Conservation (phyloP, 2,113 vertebrate species). For the Boleophthalmus pectinirostris region DNA sequence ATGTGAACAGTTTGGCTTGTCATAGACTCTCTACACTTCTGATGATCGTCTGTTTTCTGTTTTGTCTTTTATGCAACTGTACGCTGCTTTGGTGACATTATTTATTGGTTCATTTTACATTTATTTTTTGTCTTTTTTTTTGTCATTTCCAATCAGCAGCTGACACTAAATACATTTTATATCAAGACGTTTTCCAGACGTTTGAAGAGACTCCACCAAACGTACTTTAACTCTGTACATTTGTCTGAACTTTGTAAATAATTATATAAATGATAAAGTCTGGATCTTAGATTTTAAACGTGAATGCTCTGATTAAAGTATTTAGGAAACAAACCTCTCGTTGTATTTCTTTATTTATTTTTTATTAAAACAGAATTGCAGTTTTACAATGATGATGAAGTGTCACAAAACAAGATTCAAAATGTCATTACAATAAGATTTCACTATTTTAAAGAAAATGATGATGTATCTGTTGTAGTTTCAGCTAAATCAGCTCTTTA, state of each 20-base stretch:
- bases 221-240: not conserved
- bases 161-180: not conserved
- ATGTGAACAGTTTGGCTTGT: too few species aligned
- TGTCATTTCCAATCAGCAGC: too few species aligned
- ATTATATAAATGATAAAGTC: constrained; percentile 15
- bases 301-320: constrained; percentile 18
- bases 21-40: too few species aligned
- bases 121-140: too few species aligned
- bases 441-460: too few species aligned
- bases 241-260: constrained; percentile 8
- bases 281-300: constrained; percentile 6
- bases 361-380: not conserved
- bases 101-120: not conserved
- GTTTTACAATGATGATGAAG: not conserved
- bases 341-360: not conserved
- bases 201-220: not conserved
- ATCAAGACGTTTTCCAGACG: not conserved
- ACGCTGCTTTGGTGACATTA: not conserved
- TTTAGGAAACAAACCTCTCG: not conserved
- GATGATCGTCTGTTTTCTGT: too few species aligned
- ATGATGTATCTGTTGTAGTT: too few species aligned
- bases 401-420: too few species aligned
- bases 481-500: too few species aligned
- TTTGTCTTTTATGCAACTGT: too few species aligned
- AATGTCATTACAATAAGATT: too few species aligned